Evolutionary conservation across 2,888 invertebrate genomes (phyloP).

Genomic region (Operophtera brumata): DNA sequence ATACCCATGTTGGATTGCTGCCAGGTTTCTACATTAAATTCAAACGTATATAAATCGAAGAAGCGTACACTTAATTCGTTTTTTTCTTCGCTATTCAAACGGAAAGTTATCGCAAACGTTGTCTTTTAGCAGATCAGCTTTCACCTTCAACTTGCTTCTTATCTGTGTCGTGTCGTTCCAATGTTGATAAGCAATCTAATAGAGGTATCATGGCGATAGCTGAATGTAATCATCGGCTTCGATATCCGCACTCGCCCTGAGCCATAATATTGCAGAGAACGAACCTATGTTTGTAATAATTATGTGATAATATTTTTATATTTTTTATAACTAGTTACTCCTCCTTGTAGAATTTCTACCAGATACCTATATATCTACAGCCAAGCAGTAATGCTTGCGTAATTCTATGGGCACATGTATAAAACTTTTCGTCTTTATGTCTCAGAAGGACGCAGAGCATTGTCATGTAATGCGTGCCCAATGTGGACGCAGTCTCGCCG

Average conservation of each 20-base stretch:
- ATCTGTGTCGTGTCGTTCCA: slow-evolving; percentile 36
- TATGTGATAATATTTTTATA: no score
- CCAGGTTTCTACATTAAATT: slow-evolving; percentile 1
- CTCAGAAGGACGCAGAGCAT: no score
- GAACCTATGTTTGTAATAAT: neutral
- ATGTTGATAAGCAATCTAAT: slow-evolving; percentile 52
- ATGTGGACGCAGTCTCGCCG: no score
- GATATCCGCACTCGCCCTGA: slow-evolving; percentile 34
- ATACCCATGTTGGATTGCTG: slow-evolving; percentile 5
- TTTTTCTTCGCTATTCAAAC: neutral
- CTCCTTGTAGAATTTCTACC: no score
- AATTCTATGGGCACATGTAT: no score
- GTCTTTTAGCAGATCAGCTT: neutral
- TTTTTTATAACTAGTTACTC: no score
- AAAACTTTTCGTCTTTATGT: no score
- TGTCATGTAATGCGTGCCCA: no score
- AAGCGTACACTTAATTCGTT: no score
- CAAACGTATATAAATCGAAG: neutral
- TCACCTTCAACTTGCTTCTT: slow-evolving; percentile 38
- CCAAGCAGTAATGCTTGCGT: no score
- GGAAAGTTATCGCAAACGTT: neutral
- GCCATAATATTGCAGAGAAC: neutral
- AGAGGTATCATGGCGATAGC: slow-evolving; percentile 48
- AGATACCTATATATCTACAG: no score
- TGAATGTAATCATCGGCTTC: slow-evolving; percentile 46